Evolutionary conservation across 2,113 vertebrate species (phyloP).

Genomic region (Forbesichthys papilliferus): DNA sequence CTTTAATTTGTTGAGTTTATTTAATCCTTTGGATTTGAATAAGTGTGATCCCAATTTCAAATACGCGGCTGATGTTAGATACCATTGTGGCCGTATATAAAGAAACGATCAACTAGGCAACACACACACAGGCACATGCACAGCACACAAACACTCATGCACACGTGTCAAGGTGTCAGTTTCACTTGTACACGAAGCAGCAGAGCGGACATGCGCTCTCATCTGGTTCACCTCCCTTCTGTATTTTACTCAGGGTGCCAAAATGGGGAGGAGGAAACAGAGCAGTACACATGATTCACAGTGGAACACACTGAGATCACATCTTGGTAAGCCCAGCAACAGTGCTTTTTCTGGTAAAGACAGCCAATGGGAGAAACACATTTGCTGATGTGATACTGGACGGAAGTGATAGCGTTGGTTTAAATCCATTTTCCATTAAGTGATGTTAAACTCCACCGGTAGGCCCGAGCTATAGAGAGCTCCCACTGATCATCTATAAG

Average conservation of each 20-base stretch:
- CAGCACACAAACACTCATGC: slow-evolving; percentile 50
- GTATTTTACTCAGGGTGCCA: slow-evolving; percentile 83
- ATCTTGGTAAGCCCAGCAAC: slow-evolving; percentile 21
- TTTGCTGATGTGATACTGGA: slow-evolving; percentile 26
- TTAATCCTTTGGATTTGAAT: slow-evolving; percentile 55
- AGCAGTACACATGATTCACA: slow-evolving; percentile 66
- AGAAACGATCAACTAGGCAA: slow-evolving; percentile 43
- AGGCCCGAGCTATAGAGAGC: slow-evolving; percentile 40
- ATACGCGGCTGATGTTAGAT: slow-evolving; percentile 45
- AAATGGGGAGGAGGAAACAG: slow-evolving; percentile 77
- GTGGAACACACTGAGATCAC: slow-evolving; percentile 50
- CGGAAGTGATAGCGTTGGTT: slow-evolving; percentile 25
- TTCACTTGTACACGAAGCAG: slow-evolving; percentile 55
- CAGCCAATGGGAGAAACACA: slow-evolving; percentile 14
- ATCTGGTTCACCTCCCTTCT: slow-evolving; percentile 73
- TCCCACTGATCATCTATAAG: slow-evolving; percentile 51
- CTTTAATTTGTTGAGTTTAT: slow-evolving; percentile 26
- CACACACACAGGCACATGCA: slow-evolving; percentile 51
- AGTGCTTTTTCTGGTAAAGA: slow-evolving; percentile 23
- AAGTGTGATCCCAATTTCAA: slow-evolving; percentile 61
- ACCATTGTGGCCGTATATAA: slow-evolving; percentile 43
- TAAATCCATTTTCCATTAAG: slow-evolving; percentile 45
- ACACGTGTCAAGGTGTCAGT: slow-evolving; percentile 60
- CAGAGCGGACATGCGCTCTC: slow-evolving; percentile 21
- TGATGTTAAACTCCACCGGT: slow-evolving; percentile 25